phyloP scores from a whole-genome alignment of 2,113 vertebrate genomes.

The Alexandromys fortis region DNA sequence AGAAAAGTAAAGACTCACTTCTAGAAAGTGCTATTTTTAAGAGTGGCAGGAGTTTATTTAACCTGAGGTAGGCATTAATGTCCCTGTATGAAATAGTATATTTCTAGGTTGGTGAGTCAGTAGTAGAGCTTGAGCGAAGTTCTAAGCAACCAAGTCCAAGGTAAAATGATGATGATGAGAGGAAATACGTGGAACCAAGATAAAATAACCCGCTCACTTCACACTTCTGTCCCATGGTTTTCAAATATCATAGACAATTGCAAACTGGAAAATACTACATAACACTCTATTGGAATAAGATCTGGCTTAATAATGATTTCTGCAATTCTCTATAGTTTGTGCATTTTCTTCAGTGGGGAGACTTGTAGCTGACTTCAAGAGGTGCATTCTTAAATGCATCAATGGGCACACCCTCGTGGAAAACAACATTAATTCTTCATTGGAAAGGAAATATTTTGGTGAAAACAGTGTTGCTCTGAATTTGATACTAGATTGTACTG shows the following conservation, averaged over 20 bases:
- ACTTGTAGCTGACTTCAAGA: not conserved
- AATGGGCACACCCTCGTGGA: not conserved
- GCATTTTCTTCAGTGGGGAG: not conserved
- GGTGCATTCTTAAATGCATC: not conserved
- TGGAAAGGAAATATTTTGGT: constrained; percentile 15
- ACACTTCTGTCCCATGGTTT: not conserved
- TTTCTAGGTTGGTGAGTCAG: not conserved
- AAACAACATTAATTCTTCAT: constrained; percentile 39
- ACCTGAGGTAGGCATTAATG: not conserved
- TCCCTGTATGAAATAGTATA: not conserved
- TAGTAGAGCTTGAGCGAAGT: not conserved
- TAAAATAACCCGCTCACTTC: not conserved
- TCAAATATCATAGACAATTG: not conserved
- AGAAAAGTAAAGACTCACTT: not conserved
- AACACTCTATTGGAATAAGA: not conserved
- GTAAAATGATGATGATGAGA: not conserved
- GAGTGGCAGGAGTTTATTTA: not conserved
- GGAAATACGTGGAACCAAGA: not conserved
- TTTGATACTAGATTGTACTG: not conserved
- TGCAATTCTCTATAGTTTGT: not conserved
- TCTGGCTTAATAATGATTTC: not conserved
- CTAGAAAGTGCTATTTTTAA: constrained; percentile 40
- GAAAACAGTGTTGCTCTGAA: not conserved
- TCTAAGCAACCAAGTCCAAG: not conserved
- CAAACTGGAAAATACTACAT: not conserved